These are phyloP conservation scores for Dermochelys coriacea DNA, from an alignment of 2,797 vertebrate species.

Conservation along the genomic window DNA sequence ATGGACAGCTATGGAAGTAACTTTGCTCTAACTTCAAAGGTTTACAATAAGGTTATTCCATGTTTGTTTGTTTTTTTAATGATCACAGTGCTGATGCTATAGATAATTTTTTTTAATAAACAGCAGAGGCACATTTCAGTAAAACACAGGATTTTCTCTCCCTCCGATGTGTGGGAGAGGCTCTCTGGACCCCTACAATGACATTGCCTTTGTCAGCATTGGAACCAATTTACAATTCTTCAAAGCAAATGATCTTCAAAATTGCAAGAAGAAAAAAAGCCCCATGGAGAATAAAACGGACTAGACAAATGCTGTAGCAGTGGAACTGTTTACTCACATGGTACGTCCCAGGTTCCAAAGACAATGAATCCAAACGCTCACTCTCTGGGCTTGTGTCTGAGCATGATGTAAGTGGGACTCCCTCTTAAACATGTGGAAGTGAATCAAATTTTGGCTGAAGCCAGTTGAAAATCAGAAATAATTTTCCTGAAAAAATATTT, in stretches of 20 bases:
- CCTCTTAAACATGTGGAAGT: not conserved
- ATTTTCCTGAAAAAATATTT: not conserved
- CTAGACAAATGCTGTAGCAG: not conserved
- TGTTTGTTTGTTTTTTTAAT: not conserved
- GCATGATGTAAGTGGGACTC: not conserved
- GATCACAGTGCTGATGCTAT: not conserved
- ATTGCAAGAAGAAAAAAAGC: not conserved
- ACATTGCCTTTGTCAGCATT: not conserved
- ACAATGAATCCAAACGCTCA: not conserved
- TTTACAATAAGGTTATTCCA: conserved; percentile 12
- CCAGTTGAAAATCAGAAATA: not conserved
- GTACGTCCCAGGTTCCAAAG: not conserved
- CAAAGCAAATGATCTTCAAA: not conserved
- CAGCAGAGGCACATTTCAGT: not conserved
- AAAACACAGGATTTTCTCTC: not conserved
- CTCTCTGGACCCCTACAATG: not conserved
- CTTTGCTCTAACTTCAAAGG: not conserved
- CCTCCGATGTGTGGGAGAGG: conserved; percentile 2
- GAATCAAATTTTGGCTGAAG: not conserved
- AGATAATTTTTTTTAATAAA: accelerated
- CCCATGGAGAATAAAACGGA: not conserved
- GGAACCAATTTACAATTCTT: not conserved
- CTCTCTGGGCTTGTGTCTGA: not conserved
- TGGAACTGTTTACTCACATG: not conserved
- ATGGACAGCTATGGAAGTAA: conserved; percentile 16